These are phyloP conservation scores for Rhombomys opimus DNA, from an alignment of 2,113 vertebrate genomes.

Conservation along the genomic window DNA sequence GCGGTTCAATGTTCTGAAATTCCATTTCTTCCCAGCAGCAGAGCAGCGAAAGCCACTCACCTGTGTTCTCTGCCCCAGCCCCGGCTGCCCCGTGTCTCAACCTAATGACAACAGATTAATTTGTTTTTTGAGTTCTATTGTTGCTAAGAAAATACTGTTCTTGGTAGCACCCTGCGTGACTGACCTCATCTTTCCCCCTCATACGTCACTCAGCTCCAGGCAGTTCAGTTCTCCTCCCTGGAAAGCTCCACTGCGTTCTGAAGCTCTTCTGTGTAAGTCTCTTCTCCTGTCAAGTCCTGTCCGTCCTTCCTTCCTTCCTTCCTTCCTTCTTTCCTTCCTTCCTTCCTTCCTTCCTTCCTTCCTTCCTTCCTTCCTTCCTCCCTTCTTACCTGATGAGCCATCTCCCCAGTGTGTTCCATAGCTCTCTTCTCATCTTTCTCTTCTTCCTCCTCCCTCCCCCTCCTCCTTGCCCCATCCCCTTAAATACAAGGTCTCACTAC, in stretches of 20 bases:
- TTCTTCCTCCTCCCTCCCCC: not conserved
- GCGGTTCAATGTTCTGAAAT: not conserved
- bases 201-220: not conserved
- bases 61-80: not conserved
- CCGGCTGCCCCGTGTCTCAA: not conserved
- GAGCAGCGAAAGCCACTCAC: not conserved
- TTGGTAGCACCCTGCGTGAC: conserved; percentile 45
- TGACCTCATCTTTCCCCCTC: not conserved
- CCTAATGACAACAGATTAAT: conserved; percentile 11
- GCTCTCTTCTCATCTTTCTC: not conserved
- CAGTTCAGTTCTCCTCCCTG: not conserved
- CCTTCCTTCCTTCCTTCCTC: no score
- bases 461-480: no score
- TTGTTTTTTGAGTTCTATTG: conserved; percentile 63
- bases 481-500: not conserved
- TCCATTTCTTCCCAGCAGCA: not conserved
- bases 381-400: not conserved
- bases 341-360: not conserved
- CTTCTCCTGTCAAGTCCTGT: not conserved
- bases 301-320: not conserved
- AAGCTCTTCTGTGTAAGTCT: not conserved
- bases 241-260: conserved; percentile 47
- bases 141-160: conserved; percentile 39
- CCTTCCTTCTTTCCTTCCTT: not conserved
- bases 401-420: not conserved